phyloP scores from a whole-genome alignment of 2,888 invertebrate genomes.

The Cheilosia grossa region DNA sequence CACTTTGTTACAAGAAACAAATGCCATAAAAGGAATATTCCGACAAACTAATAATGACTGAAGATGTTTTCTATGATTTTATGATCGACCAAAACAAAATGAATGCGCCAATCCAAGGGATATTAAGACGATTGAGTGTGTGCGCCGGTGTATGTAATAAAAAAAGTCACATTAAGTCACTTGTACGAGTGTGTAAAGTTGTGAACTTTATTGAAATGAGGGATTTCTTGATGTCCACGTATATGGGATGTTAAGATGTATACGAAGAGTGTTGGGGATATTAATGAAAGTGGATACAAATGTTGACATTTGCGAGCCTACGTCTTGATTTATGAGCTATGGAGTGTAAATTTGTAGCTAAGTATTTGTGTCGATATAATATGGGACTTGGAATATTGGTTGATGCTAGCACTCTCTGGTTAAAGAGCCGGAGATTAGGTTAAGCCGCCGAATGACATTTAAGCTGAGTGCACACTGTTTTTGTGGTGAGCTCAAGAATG shows the following conservation, averaged over 20 bases:
- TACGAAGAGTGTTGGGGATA: not conserved
- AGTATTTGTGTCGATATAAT: too few species aligned
- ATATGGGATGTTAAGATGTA: not conserved
- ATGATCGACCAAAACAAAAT: slow-evolving; percentile 6
- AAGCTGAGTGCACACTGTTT: too few species aligned
- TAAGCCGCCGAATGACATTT: too few species aligned
- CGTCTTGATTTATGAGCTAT: too few species aligned
- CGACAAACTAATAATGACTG: not conserved
- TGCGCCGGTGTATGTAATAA: not conserved
- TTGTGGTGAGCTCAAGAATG: too few species aligned
- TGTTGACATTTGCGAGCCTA: too few species aligned
- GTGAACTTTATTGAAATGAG: not conserved
- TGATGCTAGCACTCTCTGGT: too few species aligned
- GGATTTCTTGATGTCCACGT: not conserved
- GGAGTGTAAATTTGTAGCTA: too few species aligned
- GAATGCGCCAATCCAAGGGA: not conserved
- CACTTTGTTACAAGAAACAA: slow-evolving; percentile 24
- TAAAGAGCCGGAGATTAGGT: too few species aligned
- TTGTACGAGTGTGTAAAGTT: not conserved
- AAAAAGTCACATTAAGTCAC: slow-evolving; percentile 7
- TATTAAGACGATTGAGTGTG: not conserved
- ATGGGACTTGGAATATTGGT: too few species aligned
- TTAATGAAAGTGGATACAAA: not conserved
- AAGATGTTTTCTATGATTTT: slow-evolving; percentile 12
- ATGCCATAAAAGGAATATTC: not conserved